Base-by-base conservation (phyloP, 2,888 invertebrate species). In the Drosophila hawaiiensis region DNA sequence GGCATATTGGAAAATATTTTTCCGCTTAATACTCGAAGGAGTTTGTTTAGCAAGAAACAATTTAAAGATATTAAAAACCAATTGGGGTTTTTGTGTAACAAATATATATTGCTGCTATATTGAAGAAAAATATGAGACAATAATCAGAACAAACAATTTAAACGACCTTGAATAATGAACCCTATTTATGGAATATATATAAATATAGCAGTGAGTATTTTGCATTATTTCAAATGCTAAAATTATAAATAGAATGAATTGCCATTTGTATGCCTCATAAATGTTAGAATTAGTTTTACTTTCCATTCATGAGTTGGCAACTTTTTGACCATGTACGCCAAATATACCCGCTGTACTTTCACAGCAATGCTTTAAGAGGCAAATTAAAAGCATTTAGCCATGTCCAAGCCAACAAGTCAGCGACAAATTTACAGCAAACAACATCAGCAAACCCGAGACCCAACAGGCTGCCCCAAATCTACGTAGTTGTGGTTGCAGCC, bases 401-500 rank as follows among this genome's bases (percentile, higher is more conserved):
- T 63, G 37, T 47, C 56, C 71, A 69, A 76, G 59, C 25, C 56
- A 70, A 75, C 83, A 78, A 63, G 31, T 43, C 63, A 53, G 56
- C 47, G 68, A 75, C 84, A 85, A 86, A 86, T 84, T 82, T 70
- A 73, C 68, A 39, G 56, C 55, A 66, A 64, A 54, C 69, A 37
- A 41, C 49, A n/a, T n/a, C n/a, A 52, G 58, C 16, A 66, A 72
- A 31, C 14, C 37, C 28, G 43, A 61, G 49, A 55, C 29, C 47
- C 47, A 52, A 31, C 56, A 29, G 35, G 25, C 35, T 31, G 54
- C 37, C 29, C n/a, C 54, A 78, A 63, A 63, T 78, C 43, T 22
- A 22, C 14, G 69, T 68, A 67, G 67, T 53, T 73, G 69, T 78
- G 67, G 73, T 52, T 47, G 47, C 47, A 47, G 16, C 47, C 47